phyloP scores from a whole-genome alignment of 2,113 vertebrate species.

The Casuarius casuarius region DNA sequence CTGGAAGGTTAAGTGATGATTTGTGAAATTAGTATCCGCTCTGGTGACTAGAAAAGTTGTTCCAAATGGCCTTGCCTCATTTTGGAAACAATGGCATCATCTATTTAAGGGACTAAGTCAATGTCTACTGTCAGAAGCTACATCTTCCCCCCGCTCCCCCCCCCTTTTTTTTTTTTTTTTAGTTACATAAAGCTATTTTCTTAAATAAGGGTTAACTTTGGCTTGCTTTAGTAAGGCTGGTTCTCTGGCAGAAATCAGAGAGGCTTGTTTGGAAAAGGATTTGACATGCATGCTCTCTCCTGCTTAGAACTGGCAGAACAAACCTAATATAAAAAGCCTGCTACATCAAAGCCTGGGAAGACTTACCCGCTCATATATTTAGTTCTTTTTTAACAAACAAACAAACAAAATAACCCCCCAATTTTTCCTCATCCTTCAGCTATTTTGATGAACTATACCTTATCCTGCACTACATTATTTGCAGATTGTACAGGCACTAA shows the following conservation, averaged over 20 bases:
- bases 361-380: neutral
- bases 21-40: neutral
- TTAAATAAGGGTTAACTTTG: constrained; percentile 32
- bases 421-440: neutral
- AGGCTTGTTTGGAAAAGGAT: constrained; percentile 55
- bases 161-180: neutral
- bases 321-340: constrained; percentile 23
- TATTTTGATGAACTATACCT: neutral
- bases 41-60: neutral
- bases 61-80: neutral
- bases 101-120: neutral
- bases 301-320: constrained; percentile 41
- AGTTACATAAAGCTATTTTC: neutral
- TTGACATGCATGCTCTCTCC: constrained; percentile 40
- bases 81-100: neutral
- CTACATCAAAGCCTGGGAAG: constrained; percentile 40
- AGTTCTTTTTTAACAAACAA: neutral
- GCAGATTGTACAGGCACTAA: neutral
- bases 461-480: neutral
- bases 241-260: constrained; percentile 42
- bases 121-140: neutral
- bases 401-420: neutral
- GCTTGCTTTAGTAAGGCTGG: neutral
- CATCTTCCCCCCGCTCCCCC: neutral
- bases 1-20: neutral